Conservation (phyloP, 1,140 invertebrate genomes). For the Harlomillsia oculata region DNA sequence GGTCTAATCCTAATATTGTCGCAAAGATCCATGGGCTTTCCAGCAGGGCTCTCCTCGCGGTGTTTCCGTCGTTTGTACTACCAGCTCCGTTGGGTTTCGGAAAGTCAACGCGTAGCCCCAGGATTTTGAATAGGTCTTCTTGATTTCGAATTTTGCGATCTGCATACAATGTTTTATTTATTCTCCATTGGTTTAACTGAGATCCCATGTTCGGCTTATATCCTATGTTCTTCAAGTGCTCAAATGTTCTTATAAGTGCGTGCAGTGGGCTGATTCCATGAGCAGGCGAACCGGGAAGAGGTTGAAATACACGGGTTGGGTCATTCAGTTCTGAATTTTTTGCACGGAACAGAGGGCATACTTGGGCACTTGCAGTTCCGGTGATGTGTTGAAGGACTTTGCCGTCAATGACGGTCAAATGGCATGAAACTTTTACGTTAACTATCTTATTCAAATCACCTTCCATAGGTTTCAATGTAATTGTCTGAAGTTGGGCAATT, state of each 20-base stretch:
- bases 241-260: conserved; percentile 23
- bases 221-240: conserved; percentile 20
- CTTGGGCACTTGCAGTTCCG: not conserved
- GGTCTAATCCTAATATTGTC: conserved; percentile 15
- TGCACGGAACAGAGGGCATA: conserved; percentile 20
- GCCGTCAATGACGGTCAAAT: conserved; percentile 26
- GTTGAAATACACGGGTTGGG: not conserved
- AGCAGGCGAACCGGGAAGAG: not conserved
- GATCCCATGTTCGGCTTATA: conserved; percentile 11
- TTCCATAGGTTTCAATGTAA: not conserved
- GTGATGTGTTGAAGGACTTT: conserved; percentile 20
- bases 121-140: not conserved
- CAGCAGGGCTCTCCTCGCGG: conserved; percentile 21
- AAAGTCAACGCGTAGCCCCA: conserved; percentile 20
- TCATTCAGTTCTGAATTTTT: conserved; percentile 7
- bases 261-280: conserved; percentile 27
- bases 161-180: conserved; percentile 1
- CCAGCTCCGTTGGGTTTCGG: conserved; percentile 10
- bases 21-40: conserved; percentile 14
- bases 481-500: not conserved
- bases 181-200: conserved; percentile 1
- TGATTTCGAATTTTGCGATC: conserved; percentile 9
- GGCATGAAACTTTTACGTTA: not conserved
- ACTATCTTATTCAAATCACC: not conserved
- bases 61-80: conserved; percentile 30